phyloP scores from a whole-genome alignment of 2,113 vertebrate genomes.

The Chaenogobius annularis region DNA sequence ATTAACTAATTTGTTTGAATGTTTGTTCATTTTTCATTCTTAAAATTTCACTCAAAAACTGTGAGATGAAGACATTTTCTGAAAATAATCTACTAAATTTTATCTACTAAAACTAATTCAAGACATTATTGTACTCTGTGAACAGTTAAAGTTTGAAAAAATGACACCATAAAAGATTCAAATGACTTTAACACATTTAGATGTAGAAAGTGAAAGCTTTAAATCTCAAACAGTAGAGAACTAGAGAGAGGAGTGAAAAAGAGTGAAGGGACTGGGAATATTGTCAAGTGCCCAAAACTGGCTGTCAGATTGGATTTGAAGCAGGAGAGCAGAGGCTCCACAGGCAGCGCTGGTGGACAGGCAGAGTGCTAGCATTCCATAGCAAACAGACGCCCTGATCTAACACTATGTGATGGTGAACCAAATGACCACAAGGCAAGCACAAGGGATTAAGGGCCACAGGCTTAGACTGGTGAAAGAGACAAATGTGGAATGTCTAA shows the following conservation, averaged over 20 bases:
- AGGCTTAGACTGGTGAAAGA: neutral
- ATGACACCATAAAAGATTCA: too few relatives aligned
- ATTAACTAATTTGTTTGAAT: too few relatives aligned
- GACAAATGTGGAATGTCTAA: neutral
- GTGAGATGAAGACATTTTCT: too few relatives aligned
- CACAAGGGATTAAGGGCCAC: neutral
- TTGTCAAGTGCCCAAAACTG: neutral
- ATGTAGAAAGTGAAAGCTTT: neutral
- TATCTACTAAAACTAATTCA: too few relatives aligned
- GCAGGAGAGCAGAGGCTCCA: neutral
- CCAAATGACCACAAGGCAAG: neutral
- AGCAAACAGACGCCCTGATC: neutral
- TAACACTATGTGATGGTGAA: neutral
- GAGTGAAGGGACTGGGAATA: neutral
- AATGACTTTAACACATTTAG: neutral
- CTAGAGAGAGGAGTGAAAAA: too few relatives aligned
- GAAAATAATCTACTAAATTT: too few relatives aligned
- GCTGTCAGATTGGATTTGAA: neutral
- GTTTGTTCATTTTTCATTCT: too few relatives aligned
- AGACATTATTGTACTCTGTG: too few relatives aligned
- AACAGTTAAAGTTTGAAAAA: too few relatives aligned
- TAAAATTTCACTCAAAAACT: too few relatives aligned
- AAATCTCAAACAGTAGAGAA: neutral
- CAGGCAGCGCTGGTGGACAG: neutral
- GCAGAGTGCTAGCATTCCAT: neutral